Base-by-base conservation (phyloP, 30 jellyfish, hydroid and myxozoan species). In the Aurelia coerulea region DNA sequence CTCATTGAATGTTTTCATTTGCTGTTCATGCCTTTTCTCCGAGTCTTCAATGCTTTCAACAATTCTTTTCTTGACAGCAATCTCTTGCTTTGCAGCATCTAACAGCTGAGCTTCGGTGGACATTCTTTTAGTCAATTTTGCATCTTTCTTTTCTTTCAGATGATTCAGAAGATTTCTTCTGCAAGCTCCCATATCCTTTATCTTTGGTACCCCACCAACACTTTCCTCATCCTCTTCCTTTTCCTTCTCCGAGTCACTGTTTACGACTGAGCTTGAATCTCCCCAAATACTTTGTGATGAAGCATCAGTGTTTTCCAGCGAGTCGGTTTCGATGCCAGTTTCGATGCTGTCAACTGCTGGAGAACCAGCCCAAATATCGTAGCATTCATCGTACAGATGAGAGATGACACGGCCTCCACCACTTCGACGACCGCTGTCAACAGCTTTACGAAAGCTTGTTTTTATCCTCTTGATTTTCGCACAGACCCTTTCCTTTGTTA, bases 301-400 rank as follows among this genome's bases (percentile, higher is more conserved):
- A 10, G 13, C 70, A 69, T 29, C 80, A 69, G 68, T 69, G 59
- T 10, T 62, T 62, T 62, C 29, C 53, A 39, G 41, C 10, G 59
- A 6, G 59, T 33, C 23, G 52, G 16, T 67, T 73, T 52, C 84
- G 32, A 73, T 73, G 34, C 84, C 84, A 73, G 33, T n/a, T 15
- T 18, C 31, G 71, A 73, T 17, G 69, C 84, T 73, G 33, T 73
- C 84, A 46, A 73, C 84, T 39, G 84, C 84, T 73, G 84, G 84
- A 42, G 71, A 73, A 15, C 66, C 84, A 73, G 66, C 84, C 84
- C 84, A 73, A 41, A 49, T 73, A 5, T 73, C 84, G 16, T 18
- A 15, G 9, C 84, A 73, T 73, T 42, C 84, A 15, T 73, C 69
- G 69, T 32, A 73, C 84, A 73, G 69, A 17, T 18, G 39, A 15